Conservation (phyloP, 64 coral and sea anemone species). For the Actinia tenebrosa region DNA sequence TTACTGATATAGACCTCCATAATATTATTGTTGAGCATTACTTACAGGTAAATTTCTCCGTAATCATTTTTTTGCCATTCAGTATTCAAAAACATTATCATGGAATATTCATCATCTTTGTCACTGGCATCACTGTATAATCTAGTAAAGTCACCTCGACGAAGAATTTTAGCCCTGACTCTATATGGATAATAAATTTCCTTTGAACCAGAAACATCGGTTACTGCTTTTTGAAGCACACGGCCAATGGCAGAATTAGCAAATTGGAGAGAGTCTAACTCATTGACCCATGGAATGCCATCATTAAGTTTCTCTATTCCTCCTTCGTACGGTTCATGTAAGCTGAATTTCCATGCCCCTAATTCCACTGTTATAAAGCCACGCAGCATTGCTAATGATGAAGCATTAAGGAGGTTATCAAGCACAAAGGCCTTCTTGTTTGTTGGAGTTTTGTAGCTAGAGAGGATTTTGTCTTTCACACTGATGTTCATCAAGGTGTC, state of each 20-base stretch:
- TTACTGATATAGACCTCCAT: not conserved
- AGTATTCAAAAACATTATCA: constrained; percentile 72
- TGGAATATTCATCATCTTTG: constrained; percentile 80
- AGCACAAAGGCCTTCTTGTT: constrained; percentile 63
- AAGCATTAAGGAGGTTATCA: constrained; percentile 51
- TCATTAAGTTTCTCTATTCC: constrained; percentile 57
- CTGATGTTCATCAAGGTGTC: constrained; percentile 42
- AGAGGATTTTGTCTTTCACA: constrained; percentile 47
- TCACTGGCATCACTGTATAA: constrained; percentile 63
- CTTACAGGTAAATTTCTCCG: constrained; percentile 94
- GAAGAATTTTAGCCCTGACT: constrained; percentile 67
- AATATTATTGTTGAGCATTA: not conserved
- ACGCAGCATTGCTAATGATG: constrained; percentile 28
- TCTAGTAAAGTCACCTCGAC: constrained; percentile 79
- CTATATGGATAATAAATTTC: constrained; percentile 81
- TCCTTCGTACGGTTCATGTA: constrained; percentile 82
- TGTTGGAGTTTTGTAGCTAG: constrained; percentile 62
- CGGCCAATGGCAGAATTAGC: constrained; percentile 38
- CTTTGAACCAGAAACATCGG: constrained; percentile 50
- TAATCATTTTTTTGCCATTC: constrained; percentile 95
- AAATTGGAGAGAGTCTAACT: constrained; percentile 68
- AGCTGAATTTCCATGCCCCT: constrained; percentile 71
- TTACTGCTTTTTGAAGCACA: constrained; percentile 68
- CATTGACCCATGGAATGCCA: constrained; percentile 83
- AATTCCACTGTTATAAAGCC: constrained; percentile 50